Percentiles rank a stretch among this genome's conserved stretches.
Conservation (phyloP, 2,888 invertebrate genomes). For the Pheosia tremula region DNA sequence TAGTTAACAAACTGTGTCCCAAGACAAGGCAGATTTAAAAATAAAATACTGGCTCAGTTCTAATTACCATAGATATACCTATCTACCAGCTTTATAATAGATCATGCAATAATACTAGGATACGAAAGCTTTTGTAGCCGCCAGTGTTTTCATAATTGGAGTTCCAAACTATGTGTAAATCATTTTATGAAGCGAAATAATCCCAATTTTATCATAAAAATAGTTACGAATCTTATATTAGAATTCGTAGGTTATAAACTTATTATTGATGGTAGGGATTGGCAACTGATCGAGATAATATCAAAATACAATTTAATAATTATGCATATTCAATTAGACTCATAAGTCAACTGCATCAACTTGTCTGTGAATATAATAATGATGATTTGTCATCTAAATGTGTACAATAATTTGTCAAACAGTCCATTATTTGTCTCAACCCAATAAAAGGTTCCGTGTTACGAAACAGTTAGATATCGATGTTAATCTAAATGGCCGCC, state of each 20-base stretch:
- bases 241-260: too few species aligned
- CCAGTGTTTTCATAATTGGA: not conserved
- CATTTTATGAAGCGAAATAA: not conserved
- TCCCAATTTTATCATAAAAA: not conserved
- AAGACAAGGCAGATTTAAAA: not conserved
- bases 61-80: not conserved
- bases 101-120: not conserved
- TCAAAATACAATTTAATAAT: too few species aligned
- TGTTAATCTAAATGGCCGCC: conserved; percentile 73
- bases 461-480: conserved; percentile 70
- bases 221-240: not conserved
- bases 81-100: not conserved
- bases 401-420: conserved; percentile 41
- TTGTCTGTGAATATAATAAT: too few species aligned
- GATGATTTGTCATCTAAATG: conserved; percentile 9
- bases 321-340: too few species aligned
- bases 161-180: not conserved
- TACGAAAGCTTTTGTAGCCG: not conserved
- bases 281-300: too few species aligned
- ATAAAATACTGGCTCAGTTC: not conserved
- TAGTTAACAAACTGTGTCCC: too few species aligned
- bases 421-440: conserved; percentile 60
- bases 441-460: conserved; percentile 74
- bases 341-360: too few species aligned
- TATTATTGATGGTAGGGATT: too few species aligned